A percentile compares a stretch with the other conserved stretches of the same genome.
Evolutionary conservation across 1,140 invertebrate species (phyloP).

Genomic region (Chionoecetes opilio): DNA sequence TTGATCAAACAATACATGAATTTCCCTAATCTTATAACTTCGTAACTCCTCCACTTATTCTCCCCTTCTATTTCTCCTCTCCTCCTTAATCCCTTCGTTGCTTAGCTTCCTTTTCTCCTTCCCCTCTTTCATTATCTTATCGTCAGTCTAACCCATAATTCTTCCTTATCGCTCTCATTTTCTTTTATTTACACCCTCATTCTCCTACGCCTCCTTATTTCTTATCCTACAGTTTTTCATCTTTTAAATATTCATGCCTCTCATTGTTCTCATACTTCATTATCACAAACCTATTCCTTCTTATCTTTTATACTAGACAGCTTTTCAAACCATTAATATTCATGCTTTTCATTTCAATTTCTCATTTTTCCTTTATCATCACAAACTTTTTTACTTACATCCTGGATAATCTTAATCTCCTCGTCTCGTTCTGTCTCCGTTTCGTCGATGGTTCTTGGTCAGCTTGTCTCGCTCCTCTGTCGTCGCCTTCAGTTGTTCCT

Average conservation of each 20-base stretch:
- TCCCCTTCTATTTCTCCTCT: neutral
- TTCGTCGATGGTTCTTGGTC: conserved; percentile 71
- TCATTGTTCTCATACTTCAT: neutral
- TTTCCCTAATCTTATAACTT: no score
- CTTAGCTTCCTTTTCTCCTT: neutral
- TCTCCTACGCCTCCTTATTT: no score
- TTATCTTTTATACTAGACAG: no score
- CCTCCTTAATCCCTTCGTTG: neutral
- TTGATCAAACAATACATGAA: no score
- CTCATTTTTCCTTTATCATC: no score
- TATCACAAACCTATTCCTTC: neutral
- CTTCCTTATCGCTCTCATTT: neutral
- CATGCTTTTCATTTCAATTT: no score
- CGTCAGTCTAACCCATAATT: neutral
- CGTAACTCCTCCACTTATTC: neutral
- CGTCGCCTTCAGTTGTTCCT: conserved; percentile 65
- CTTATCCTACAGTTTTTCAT: no score
- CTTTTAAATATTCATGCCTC: neutral
- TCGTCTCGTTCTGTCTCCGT: conserved; percentile 80
- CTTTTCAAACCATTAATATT: no score
- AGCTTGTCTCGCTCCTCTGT: conserved; percentile 70
- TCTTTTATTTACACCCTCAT: no score
- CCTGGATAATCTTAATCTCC: conserved; percentile 80
- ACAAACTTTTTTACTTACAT: conserved; percentile 70
- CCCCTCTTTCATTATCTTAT: neutral